Conservation (phyloP, 2,797 vertebrate genomes). For the Amphiprion clarkii region DNA sequence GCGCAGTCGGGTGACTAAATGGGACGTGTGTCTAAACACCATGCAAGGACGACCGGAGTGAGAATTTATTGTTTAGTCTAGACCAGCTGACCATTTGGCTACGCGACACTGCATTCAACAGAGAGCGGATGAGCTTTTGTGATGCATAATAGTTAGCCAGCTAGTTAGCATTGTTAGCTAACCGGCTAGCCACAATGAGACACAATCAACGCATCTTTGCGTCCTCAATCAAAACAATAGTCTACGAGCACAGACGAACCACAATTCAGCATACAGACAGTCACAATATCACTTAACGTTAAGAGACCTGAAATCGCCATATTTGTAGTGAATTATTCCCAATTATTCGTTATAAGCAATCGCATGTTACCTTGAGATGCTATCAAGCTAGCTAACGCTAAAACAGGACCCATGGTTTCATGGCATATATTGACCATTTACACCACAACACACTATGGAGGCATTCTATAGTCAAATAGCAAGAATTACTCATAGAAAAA, state of each 20-base stretch:
- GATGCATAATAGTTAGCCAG: conserved; percentile 80
- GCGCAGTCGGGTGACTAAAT: neutral
- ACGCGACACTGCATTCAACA: conserved; percentile 51
- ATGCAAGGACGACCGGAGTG: neutral
- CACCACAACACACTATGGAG: rapidly evolving
- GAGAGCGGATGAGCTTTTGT: conserved; percentile 81
- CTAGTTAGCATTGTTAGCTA: conserved; percentile 74
- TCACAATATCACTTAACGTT: rapidly evolving
- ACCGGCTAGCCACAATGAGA: conserved; percentile 71
- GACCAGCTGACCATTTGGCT: conserved; percentile 76
- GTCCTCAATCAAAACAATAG: conserved; percentile 62
- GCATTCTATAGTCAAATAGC: rapidly evolving
- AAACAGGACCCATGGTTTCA: conserved; percentile 39
- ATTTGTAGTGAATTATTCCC: rapidly evolving
- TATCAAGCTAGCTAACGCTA: conserved; percentile 65
- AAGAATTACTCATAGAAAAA: neutral
- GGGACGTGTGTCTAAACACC: conserved; percentile 11
- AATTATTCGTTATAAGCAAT: conserved; percentile 7
- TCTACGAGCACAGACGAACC: neutral
- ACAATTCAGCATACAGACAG: too few relatives aligned
- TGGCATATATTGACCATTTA: neutral
- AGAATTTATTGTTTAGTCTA: conserved; percentile 69
- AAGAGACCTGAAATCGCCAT: rapidly evolving
- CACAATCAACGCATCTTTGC: conserved; percentile 65
- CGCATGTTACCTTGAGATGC: conserved; percentile 55